A percentile compares a stretch with the other conserved stretches of the same genome.
phyloP scores from a whole-genome alignment of 2,888 invertebrate species.

The Heteropelma amictum region DNA sequence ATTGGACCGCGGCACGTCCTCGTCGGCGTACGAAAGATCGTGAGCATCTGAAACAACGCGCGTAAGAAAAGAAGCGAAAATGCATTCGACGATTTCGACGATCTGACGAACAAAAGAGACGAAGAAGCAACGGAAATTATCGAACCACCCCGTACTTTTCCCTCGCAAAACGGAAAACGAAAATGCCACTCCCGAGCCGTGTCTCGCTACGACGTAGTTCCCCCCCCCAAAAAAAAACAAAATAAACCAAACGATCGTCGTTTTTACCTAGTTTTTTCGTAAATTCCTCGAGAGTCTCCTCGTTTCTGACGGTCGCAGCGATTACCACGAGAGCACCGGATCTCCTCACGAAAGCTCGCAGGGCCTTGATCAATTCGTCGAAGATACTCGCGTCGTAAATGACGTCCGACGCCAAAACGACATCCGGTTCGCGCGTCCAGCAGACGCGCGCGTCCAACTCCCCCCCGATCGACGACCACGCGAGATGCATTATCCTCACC shows the following conservation, averaged over 20 bases:
- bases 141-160: too few species aligned
- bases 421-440: conserved; percentile 74
- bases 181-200: neutral
- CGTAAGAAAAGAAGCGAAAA: too few species aligned
- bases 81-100: neutral
- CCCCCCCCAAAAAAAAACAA: neutral
- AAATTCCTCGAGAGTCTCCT: conserved; percentile 82
- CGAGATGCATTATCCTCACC: conserved; percentile 75
- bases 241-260: neutral
- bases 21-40: conserved; percentile 65
- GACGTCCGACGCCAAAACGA: conserved; percentile 82
- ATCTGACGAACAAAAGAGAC: neutral
- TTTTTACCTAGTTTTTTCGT: conserved; percentile 79
- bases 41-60: conserved; percentile 52
- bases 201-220: neutral
- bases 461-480: conserved; percentile 80
- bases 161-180: too few species aligned
- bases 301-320: conserved; percentile 83
- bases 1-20: conserved; percentile 55
- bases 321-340: conserved; percentile 77
- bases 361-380: conserved; percentile 76
- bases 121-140: too few species aligned
- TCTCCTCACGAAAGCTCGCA: conserved; percentile 77
- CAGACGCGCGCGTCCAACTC: conserved; percentile 62
- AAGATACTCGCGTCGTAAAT: conserved; percentile 82